Percentiles rank a stretch among this genome's conserved stretches.
Conservation (phyloP, 1,140 invertebrate species). For the Diprion similis region DNA sequence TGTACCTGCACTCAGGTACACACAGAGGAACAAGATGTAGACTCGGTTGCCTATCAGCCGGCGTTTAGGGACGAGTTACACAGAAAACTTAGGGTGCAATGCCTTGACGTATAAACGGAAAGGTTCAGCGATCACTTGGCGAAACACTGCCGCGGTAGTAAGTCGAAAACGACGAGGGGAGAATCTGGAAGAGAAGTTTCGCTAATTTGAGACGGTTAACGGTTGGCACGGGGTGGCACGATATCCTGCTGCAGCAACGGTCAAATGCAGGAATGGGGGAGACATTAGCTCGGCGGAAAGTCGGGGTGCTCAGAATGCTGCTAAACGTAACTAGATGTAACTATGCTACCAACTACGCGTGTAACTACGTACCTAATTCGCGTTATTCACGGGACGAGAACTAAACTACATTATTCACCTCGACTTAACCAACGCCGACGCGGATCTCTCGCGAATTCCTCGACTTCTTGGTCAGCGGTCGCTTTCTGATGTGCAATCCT, state of each 20-base stretch:
- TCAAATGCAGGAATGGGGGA: background rate
- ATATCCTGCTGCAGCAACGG: background rate
- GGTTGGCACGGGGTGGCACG: background rate
- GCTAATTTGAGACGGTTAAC: background rate
- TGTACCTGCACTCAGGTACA: too few relatives aligned
- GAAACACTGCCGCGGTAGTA: too few relatives aligned
- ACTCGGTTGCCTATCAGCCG: too few relatives aligned
- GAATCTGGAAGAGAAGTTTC: background rate
- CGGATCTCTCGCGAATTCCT: background rate
- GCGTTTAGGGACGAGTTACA: too few relatives aligned
- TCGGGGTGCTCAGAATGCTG: background rate
- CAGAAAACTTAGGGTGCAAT: too few relatives aligned
- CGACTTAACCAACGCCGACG: background rate
- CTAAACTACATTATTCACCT: conserved; percentile 2
- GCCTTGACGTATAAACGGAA: too few relatives aligned
- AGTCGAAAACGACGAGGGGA: too few relatives aligned
- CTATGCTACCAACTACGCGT: conserved; percentile 7
- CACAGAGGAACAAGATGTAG: too few relatives aligned
- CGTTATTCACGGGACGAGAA: conserved; percentile 1
- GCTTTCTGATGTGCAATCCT: background rate
- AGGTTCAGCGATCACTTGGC: too few relatives aligned
- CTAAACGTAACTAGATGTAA: conserved; percentile 5
- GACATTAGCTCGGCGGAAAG: background rate
- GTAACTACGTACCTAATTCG: conserved; percentile 1
- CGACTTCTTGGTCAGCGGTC: background rate